Evolutionary conservation across 2,888 invertebrate genomes (phyloP), one percentile per base, ranked within the genome.

Genomic region (Sympetrum striolatum): DNA sequence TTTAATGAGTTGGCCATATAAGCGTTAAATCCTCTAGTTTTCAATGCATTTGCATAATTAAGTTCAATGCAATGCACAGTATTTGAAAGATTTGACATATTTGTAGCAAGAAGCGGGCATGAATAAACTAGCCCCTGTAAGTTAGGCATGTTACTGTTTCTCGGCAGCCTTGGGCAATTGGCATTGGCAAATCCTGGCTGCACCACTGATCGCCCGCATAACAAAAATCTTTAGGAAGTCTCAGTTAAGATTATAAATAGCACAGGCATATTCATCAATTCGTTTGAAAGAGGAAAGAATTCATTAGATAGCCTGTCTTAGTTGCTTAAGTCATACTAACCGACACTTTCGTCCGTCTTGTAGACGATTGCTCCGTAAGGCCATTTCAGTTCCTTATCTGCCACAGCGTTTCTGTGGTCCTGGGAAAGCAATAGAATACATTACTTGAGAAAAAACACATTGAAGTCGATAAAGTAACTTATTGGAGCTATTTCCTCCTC

Each of bases 281-380:
- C 2, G 31, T 73, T 31, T 10, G 31, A 1, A 2, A 0, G 15
- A 31, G 12, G 25, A 73, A 10, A n/a, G 25, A 25, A n/a, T 22
- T 14, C 35, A 15, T 22, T 86, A n/a, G 18, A 58, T 31, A 15
- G 31, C 15, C 18, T 25, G 0, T 5, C 53, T n/a, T 53, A 22
- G n/a, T n/a, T n/a, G n/a, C n/a, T n/a, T n/a, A 5, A 22, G 10
- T 48, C 31, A 31, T 39, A 92, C 92, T 92, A 91, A 92, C 93
- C 93, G 15, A 93, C 92, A 80, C 92, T 92, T 60, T 92, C 92
- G 86, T 92, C 91, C 8, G 92, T 91, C 91, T 92, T 92, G 91
- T 92, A 93, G 44, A 92, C 91, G 2, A 93, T 90, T 12, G 92
- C 92, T n/a, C 91, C 93, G 22, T 91, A 81, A 14, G 92, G 92